Conservation (phyloP, 2,797 vertebrate genomes). For the Sebastes steindachneri region DNA sequence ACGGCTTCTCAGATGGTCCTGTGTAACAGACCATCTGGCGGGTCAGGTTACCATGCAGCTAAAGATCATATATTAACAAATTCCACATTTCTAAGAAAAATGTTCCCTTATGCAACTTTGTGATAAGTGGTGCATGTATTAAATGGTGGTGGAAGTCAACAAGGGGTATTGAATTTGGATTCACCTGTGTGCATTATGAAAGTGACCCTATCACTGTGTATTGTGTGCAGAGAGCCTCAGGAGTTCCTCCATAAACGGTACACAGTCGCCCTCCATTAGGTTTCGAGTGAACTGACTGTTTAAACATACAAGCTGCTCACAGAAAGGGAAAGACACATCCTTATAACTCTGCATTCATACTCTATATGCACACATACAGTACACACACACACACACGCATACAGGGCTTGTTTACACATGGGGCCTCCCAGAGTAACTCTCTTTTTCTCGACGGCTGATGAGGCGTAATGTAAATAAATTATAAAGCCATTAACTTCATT, state of each 20-base stretch:
- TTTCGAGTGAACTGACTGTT: constrained; percentile 27
- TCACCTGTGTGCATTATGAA: background rate
- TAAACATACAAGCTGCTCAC: constrained; percentile 13
- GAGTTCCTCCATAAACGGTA: constrained; percentile 3
- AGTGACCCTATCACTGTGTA: background rate
- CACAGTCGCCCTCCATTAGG: constrained; percentile 30
- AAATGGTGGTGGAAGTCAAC: background rate
- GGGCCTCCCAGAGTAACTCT: constrained; percentile 8
- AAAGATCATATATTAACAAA: background rate
- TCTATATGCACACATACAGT: background rate
- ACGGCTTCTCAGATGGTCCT: too few species aligned
- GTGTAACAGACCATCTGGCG: too few species aligned
- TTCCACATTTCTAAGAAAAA: background rate
- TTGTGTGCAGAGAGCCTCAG: background rate
- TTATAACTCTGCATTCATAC: background rate
- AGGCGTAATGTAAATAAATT: constrained; percentile 62
- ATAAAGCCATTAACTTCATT: constrained; percentile 44
- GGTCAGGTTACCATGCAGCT: too few species aligned
- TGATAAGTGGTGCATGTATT: fast-evolving
- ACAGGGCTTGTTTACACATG: constrained; percentile 37
- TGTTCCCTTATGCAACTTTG: background rate
- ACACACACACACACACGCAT: background rate
- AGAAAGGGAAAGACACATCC: background rate
- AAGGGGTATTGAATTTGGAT: background rate
- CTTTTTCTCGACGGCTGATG: constrained; percentile 38